These are phyloP conservation scores for Megalops cyprinoides DNA, from an alignment of 2,797 vertebrate species.

Conservation along the genomic window DNA sequence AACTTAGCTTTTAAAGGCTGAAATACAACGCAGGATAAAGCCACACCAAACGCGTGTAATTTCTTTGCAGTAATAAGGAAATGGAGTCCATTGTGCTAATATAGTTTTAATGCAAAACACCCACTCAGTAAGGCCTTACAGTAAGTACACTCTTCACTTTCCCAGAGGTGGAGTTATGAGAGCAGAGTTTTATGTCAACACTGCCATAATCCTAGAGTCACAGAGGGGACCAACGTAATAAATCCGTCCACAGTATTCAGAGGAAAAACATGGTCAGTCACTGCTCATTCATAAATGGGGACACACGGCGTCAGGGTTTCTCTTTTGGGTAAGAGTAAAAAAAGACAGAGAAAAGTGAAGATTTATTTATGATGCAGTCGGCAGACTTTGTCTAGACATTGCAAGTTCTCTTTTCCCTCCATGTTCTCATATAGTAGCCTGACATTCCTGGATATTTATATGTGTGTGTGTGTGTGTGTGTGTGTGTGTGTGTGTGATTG, in stretches of 20 bases:
- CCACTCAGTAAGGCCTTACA: background rate
- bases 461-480: too few relatives aligned
- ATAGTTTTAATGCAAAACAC: conserved; percentile 24
- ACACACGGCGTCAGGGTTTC: background rate
- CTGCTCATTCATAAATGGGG: conserved; percentile 5
- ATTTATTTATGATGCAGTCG: conserved; percentile 29
- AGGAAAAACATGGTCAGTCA: conserved; percentile 7
- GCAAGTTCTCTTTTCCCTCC: background rate
- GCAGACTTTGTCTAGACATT: conserved; percentile 16
- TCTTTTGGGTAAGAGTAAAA: background rate
- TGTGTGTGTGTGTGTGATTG: too few relatives aligned
- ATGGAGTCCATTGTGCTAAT: conserved; percentile 15
- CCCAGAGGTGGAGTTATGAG: conserved; percentile 26
- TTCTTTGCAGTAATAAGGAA: conserved; percentile 19
- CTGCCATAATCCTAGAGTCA: conserved; percentile 14
- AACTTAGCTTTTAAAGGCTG: background rate
- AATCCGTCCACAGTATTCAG: conserved; percentile 23
- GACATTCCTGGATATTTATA: too few relatives aligned
- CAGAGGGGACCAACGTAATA: background rate
- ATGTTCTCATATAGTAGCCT: too few relatives aligned
- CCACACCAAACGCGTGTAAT: background rate
- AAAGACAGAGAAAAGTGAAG: background rate
- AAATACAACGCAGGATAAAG: conserved; percentile 9
- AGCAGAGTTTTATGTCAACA: conserved; percentile 21
- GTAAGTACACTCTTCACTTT: background rate